Conservation (phyloP, 2,888 invertebrate species). For the Miltochrista miniata region DNA sequence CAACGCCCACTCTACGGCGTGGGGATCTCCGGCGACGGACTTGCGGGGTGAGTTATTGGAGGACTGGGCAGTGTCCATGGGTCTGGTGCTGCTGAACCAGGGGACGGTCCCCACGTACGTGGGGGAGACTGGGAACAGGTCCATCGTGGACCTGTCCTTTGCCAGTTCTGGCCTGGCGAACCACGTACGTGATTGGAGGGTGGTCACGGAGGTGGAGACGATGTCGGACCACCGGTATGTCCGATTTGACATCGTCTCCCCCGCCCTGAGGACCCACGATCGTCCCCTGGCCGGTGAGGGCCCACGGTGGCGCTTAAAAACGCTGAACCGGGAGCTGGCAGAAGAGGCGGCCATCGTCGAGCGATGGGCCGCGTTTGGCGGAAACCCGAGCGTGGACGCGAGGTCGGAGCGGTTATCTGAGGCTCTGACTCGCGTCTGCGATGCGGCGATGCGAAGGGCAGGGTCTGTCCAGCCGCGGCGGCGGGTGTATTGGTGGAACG, state of each 20-base stretch:
- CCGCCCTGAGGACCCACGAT: background rate
- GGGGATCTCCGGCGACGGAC: slow-evolving; percentile 3
- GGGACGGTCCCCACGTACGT: slow-evolving; percentile 1
- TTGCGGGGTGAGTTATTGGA: background rate
- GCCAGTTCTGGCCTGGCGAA: background rate
- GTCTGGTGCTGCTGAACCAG: background rate
- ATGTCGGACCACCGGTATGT: slow-evolving; percentile 4
- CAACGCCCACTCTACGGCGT: slow-evolving; percentile 5
- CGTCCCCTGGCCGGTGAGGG: background rate
- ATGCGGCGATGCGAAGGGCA: slow-evolving; percentile 49
- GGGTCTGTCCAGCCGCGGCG: background rate
- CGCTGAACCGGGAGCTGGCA: background rate
- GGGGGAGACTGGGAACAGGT: background rate
- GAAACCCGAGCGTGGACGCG: background rate
- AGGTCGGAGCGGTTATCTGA: background rate
- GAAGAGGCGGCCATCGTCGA: background rate
- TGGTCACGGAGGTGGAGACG: background rate
- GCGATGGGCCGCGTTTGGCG: background rate
- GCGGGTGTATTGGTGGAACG: background rate
- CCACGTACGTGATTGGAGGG: background rate
- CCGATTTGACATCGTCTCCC: slow-evolving; percentile 3
- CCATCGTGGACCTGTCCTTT: background rate
- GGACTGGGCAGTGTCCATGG: background rate
- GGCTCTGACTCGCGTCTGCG: slow-evolving; percentile 9
- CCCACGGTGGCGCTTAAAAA: background rate